These are phyloP conservation scores for Carabus problematicus DNA, from an alignment of 2,888 invertebrate species.

Conservation along the genomic window DNA sequence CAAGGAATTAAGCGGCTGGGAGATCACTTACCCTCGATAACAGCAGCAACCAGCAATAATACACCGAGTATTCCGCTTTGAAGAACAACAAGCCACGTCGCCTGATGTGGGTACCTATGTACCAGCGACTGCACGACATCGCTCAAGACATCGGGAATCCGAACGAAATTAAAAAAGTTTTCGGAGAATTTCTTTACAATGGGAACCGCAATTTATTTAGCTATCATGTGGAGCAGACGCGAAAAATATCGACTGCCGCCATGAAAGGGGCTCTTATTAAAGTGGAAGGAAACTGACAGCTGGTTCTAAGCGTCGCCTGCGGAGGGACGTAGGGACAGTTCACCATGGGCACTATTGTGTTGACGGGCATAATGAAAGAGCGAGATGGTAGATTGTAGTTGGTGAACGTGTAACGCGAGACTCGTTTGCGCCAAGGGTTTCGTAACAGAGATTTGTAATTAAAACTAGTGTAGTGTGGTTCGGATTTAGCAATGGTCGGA, in stretches of 20 bases:
- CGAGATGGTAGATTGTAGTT: neutral
- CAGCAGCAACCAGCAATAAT: neutral
- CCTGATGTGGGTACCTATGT: constrained; percentile 13
- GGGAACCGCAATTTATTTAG: constrained; percentile 39
- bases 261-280: constrained; percentile 34
- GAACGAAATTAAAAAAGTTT: constrained; percentile 36
- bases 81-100: neutral
- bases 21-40: constrained; percentile 29
- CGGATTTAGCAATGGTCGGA: too few relatives aligned
- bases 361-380: too few relatives aligned
- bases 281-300: constrained; percentile 20
- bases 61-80: neutral
- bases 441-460: neutral
- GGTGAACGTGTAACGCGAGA: constrained; percentile 1
- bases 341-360: constrained; percentile 4
- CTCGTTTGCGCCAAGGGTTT: constrained; percentile 15
- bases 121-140: neutral
- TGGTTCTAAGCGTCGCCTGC: neutral
- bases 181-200: constrained; percentile 36
- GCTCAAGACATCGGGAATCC: constrained; percentile 20
- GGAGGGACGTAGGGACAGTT: neutral
- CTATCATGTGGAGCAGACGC: constrained; percentile 37
- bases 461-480: too few relatives aligned
- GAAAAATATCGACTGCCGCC: constrained; percentile 36
- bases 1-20: neutral